Conservation (phyloP, 2,113 vertebrate species). For the Clarias batrachus region DNA sequence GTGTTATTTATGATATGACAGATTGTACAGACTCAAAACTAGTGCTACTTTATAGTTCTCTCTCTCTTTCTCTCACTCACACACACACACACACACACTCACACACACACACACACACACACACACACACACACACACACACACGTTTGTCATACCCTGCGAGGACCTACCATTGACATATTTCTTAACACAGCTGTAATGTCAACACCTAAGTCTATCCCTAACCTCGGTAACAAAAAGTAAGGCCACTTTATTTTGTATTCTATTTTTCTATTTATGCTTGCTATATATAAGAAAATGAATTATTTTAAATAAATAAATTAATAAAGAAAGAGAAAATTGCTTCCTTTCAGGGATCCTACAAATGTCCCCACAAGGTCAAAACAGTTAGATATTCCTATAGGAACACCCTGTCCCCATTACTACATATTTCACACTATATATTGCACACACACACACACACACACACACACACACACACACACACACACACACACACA, state of each 20-base stretch:
- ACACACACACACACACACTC: no score
- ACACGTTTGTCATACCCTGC: neutral
- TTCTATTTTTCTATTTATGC: neutral
- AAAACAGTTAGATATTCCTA: neutral
- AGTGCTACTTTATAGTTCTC: neutral
- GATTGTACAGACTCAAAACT: neutral
- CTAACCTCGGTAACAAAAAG: neutral
- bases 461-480: neutral
- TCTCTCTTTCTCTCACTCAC: neutral
- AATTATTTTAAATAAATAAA: no score
- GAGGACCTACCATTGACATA: neutral
- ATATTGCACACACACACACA: neutral
- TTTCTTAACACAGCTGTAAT: neutral
- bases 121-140: neutral
- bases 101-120: neutral
- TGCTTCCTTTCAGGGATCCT: neutral
- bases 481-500: neutral
- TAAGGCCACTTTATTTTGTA: neutral
- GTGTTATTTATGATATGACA: neutral
- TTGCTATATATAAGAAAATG: neutral
- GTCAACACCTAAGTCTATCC: neutral
- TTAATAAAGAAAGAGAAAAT: neutral
- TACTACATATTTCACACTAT: neutral
- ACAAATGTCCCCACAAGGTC: conserved; percentile 12
- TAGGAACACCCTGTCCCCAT: neutral